Base-by-base conservation (phyloP, 2,888 invertebrate genomes). In the Paralinhomoeus sp. region DNA sequence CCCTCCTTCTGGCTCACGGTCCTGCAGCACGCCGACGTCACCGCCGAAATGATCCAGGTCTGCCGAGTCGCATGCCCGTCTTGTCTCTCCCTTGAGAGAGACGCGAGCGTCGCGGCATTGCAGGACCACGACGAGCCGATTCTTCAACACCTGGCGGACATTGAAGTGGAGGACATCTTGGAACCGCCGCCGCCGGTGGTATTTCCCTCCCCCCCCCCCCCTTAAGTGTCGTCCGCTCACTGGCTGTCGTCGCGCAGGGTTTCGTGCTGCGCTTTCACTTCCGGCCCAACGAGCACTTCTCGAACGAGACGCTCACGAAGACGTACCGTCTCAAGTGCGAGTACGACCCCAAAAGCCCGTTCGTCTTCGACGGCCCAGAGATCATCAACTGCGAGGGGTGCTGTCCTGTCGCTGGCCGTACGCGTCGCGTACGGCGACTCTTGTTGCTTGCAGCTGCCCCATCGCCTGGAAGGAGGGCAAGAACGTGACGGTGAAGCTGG, bases 401-500 rank as follows among this genome's bases (percentile, higher is more conserved):
- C 67, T 60, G n/a, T n/a, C n/a, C n/a, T n/a, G n/a, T n/a, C 47
- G 56, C 54, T n/a, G 48, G 51, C 17, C n/a, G n/a, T n/a, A n/a
- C n/a, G n/a, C n/a, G n/a, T n/a, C n/a, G n/a, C n/a, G n/a, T n/a
- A n/a, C n/a, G n/a, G n/a, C n/a, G n/a, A n/a, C n/a, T n/a, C n/a
- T n/a, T n/a, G n/a, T n/a, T n/a, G n/a, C 20, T 40, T 57, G 75
- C 72, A 85, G 93, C 22, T 89, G 87, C 61, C 74, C 74, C 51
- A 91, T 99, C 57, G 80, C 87, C 64, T 99, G 97, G 97, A 80
- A 83, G 58, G 84, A 87, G 61, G 83, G 81, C 54, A 91, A 89
- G 71, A 89, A 97, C 64, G 79, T 93, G 34, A 97, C 97, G 1
- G 75, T 89, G 41, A 91, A 91, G 70, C 80, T 80, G 33, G 78